Conservation (phyloP, 2,797 vertebrate species). For the Prionace glauca region DNA sequence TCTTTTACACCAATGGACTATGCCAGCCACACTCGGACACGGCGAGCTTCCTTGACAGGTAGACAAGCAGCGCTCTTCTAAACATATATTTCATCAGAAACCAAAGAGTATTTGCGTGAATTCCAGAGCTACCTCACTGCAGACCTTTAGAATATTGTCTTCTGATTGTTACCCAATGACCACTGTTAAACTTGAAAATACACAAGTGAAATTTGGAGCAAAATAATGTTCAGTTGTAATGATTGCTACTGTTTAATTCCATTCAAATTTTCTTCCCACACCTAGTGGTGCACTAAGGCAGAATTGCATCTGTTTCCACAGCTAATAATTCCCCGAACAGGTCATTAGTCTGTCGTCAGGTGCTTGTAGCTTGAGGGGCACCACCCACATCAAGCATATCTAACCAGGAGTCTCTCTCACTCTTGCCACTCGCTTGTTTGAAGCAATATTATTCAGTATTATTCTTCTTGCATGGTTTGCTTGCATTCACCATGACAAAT, state of each 20-base stretch:
- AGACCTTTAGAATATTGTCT: background rate
- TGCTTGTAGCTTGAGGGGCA: too few species aligned
- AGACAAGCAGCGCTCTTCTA: slow-evolving; percentile 28
- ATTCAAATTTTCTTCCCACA: background rate
- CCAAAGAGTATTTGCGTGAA: background rate
- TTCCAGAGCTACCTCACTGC: background rate
- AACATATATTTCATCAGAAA: background rate
- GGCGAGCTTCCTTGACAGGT: slow-evolving; percentile 59
- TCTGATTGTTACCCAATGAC: background rate
- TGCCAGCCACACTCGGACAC: slow-evolving; percentile 52
- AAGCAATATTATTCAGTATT: too few species aligned
- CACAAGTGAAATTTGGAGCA: background rate
- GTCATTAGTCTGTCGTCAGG: too few species aligned
- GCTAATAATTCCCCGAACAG: too few species aligned
- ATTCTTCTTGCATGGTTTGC: background rate
- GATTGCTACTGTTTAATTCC: background rate
- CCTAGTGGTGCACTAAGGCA: too few species aligned
- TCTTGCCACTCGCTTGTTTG: too few species aligned
- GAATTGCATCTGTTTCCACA: too few species aligned
- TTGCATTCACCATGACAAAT: background rate
- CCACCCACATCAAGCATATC: too few species aligned
- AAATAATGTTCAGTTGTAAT: background rate
- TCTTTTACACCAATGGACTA: slow-evolving; percentile 59
- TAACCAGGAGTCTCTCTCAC: too few species aligned
- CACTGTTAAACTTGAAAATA: background rate